Evolutionary conservation across 1,140 invertebrate genomes (phyloP).

Genomic region (Drosophila bipectinata): DNA sequence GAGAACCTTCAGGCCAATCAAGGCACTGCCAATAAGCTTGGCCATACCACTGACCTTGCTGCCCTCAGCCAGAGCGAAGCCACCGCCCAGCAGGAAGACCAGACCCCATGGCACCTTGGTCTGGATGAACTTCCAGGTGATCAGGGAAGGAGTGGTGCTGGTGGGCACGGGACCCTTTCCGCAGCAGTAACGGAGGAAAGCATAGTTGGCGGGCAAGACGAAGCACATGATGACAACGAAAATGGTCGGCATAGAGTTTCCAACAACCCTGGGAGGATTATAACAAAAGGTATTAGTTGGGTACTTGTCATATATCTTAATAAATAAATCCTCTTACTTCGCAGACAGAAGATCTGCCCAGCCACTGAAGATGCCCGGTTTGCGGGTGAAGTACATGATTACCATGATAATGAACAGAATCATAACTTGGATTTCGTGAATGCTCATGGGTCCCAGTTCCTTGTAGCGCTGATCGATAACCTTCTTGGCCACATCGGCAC

Average conservation of each 20-base stretch:
- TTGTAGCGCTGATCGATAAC: conserved; percentile 90
- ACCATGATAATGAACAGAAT: conserved; percentile 91
- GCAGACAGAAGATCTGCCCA: conserved; percentile 66
- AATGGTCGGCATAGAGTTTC: conserved; percentile 93
- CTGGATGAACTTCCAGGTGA: conserved; percentile 92
- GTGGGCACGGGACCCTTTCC: conserved; percentile 84
- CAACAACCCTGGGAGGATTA: conserved; percentile 86
- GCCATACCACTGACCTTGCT: conserved; percentile 92
- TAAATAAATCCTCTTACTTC: conserved; percentile 46
- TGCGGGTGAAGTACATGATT: conserved; percentile 94
- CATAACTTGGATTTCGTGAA: conserved; percentile 92
- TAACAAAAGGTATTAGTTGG: background rate
- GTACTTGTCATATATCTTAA: background rate
- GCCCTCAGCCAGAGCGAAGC: conserved; percentile 94
- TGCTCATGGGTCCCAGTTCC: conserved; percentile 91
- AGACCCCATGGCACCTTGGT: conserved; percentile 92
- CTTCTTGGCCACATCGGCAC: conserved; percentile 87
- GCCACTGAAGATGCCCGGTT: conserved; percentile 86
- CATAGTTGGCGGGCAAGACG: conserved; percentile 90
- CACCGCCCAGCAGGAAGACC: conserved; percentile 91
- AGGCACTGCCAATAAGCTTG: conserved; percentile 88
- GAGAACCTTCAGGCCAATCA: conserved; percentile 86
- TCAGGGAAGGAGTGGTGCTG: conserved; percentile 87
- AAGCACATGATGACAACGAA: conserved; percentile 92
- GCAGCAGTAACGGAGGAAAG: conserved; percentile 89